Conservation (phyloP, 2,888 invertebrate species). For the Griposia aprilina region DNA sequence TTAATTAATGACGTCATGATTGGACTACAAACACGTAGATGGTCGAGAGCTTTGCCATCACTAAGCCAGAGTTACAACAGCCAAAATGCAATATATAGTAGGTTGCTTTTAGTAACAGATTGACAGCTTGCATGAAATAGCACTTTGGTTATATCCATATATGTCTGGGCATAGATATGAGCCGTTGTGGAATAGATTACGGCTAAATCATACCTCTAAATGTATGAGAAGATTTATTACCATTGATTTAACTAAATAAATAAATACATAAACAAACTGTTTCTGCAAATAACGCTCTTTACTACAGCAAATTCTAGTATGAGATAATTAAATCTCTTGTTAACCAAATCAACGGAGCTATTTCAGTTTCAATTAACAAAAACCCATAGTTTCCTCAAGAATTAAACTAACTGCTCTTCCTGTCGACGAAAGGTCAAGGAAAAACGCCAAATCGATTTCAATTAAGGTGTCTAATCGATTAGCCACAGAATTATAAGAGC, state of each 20-base stretch:
- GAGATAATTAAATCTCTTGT: not conserved
- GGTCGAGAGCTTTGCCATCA: slow-evolving; percentile 34
- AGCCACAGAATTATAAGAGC: slow-evolving; percentile 46
- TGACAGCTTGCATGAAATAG: slow-evolving; percentile 56
- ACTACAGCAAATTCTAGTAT: not conserved
- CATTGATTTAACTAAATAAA: not conserved
- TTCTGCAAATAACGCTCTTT: not conserved
- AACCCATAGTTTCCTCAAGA: slow-evolving; percentile 20
- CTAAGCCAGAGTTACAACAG: slow-evolving; percentile 36
- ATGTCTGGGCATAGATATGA: slow-evolving; percentile 1
- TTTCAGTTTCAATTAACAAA: slow-evolving; percentile 27
- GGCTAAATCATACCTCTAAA: not conserved
- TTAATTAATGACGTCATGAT: slow-evolving; percentile 50
- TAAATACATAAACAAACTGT: not conserved
- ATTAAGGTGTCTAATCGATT: slow-evolving; percentile 62
- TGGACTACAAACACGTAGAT: slow-evolving; percentile 28
- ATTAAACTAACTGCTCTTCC: slow-evolving; percentile 19
- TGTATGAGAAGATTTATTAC: not conserved
- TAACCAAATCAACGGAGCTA: slow-evolving; percentile 10
- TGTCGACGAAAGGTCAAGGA: slow-evolving; percentile 37
- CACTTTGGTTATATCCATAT: slow-evolving; percentile 51
- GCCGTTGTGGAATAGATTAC: slow-evolving; percentile 11
- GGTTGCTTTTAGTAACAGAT: slow-evolving; percentile 41
- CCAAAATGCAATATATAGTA: slow-evolving; percentile 56
- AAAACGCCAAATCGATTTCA: slow-evolving; percentile 61